phyloP scores from a whole-genome alignment of 2,113 vertebrate species.

The Sebastes schlegelii region DNA sequence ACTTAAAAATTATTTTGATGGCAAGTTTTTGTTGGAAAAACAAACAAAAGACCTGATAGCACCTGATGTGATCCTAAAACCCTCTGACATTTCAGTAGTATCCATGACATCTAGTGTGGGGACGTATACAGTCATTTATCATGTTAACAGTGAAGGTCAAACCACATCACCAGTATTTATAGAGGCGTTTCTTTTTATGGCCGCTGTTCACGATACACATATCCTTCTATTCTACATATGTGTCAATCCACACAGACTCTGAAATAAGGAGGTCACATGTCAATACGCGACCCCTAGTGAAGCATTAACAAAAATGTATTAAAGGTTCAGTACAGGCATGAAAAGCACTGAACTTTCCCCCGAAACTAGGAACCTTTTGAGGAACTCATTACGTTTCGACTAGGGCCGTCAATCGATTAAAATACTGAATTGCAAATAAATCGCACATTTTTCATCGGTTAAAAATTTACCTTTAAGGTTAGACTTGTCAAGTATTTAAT shows the following conservation, averaged over 20 bases:
- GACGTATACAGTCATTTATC: constrained; percentile 6
- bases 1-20: neutral
- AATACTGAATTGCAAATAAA: too few species aligned
- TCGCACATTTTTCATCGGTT: too few species aligned
- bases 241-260: neutral
- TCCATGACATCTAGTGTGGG: neutral
- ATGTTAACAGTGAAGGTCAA: constrained; percentile 4
- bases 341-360: too few species aligned
- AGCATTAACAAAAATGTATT: neutral
- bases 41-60: neutral
- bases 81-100: neutral
- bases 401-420: too few species aligned
- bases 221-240: constrained; percentile 6
- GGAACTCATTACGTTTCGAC: too few species aligned
- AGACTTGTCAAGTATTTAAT: too few species aligned
- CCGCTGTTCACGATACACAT: neutral
- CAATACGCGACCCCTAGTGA: neutral
- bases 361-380: too few species aligned
- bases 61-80: constrained; percentile 4
- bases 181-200: too few species aligned
- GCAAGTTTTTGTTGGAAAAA: neutral
- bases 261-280: neutral
- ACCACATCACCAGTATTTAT: too few species aligned
- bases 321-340: neutral
- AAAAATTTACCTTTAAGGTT: too few species aligned